Evolutionary conservation across 2,113 vertebrate species (phyloP).

Genomic region (Sprattus sprattus): DNA sequence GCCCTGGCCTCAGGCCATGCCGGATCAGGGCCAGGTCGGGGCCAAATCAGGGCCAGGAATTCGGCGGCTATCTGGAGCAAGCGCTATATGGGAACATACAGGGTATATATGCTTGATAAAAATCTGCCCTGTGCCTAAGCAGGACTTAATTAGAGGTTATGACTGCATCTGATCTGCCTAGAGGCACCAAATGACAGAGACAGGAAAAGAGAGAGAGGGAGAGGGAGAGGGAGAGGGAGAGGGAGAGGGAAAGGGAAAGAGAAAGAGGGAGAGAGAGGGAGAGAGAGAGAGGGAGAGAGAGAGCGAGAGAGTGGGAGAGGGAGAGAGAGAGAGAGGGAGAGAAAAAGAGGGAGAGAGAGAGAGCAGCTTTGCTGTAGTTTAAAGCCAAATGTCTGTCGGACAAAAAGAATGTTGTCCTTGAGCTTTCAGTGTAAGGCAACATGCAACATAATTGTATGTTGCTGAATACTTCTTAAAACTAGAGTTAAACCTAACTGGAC

Average conservation of each 20-base stretch:
- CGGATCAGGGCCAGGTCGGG: neutral
- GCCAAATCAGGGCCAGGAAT: constrained; percentile 3
- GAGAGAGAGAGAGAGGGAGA: constrained; percentile 26
- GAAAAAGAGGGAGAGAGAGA: neutral
- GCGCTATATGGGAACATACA: constrained; percentile 30
- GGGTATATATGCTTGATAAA: constrained; percentile 60
- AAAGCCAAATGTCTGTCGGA: neutral
- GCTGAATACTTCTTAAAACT: neutral
- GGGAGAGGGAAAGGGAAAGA: neutral
- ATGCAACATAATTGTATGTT: neutral
- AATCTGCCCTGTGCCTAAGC: constrained; percentile 59
- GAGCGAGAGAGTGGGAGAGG: neutral
- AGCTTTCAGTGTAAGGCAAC: neutral
- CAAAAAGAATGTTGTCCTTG: neutral
- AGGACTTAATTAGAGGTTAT: constrained; percentile 69
- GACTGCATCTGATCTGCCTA: constrained; percentile 64
- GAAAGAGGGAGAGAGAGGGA: constrained; percentile 20
- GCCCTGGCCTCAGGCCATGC: too few species aligned
- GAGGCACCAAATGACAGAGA: constrained; percentile 40
- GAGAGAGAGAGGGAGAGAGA: neutral
- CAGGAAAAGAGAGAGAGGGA: constrained; percentile 21
- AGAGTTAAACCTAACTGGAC: neutral
- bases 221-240: neutral
- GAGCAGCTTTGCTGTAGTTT: neutral
- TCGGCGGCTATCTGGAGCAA: neutral